Percentiles rank a stretch among this genome's conserved stretches.
These are phyloP conservation scores for Piscicola geometra DNA, from an alignment of 2,888 invertebrate species.

Conservation along the genomic window DNA sequence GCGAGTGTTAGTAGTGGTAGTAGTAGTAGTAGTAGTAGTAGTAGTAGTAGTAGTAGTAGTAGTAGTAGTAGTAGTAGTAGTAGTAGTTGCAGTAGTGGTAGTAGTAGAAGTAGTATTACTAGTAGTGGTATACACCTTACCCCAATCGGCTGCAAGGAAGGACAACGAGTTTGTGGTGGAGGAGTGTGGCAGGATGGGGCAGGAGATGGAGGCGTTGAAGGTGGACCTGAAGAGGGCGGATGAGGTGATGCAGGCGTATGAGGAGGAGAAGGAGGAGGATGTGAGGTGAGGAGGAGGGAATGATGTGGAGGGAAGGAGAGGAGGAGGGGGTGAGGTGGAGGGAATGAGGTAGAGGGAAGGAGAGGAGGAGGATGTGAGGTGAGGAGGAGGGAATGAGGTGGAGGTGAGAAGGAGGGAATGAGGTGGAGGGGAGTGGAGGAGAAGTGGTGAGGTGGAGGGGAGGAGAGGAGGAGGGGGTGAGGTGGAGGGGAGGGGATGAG, in stretches of 20 bases:
- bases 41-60: background rate
- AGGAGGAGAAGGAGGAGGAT: conserved; percentile 25
- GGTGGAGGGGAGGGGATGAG: no score
- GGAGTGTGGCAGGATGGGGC: conserved; percentile 16
- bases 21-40: background rate
- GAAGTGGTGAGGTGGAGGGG: no score
- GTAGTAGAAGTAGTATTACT: background rate
- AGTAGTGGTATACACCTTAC: no score
- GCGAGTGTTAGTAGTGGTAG: background rate
- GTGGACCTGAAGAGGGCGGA: conserved; percentile 24
- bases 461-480: no score
- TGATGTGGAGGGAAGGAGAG: no score
- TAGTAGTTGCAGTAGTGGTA: background rate
- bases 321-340: no score
- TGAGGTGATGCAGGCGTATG: conserved; percentile 19
- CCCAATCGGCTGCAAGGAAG: no score
- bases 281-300: conserved; percentile 2
- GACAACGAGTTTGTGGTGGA: conserved; percentile 29
- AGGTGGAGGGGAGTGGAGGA: no score
- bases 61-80: background rate
- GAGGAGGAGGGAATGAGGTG: no score
- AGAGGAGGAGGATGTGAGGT: no score
- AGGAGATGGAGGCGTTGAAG: conserved; percentile 24
- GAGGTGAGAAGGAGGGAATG: no score
- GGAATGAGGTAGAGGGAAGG: no score